phyloP scores from a whole-genome alignment of 1,140 invertebrate species.

The Ostrea denselamellosa region DNA sequence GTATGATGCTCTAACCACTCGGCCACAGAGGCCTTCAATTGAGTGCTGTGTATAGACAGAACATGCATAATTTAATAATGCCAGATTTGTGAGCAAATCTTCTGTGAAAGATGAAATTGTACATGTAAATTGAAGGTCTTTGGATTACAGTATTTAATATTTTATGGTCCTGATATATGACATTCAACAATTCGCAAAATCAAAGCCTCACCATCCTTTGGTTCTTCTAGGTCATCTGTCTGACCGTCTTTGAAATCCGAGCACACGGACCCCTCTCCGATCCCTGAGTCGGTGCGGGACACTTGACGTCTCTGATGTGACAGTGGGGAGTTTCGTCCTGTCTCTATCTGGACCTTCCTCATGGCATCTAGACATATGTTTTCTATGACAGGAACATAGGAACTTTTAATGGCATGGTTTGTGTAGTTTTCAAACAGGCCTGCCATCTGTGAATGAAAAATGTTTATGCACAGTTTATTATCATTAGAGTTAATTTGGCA shows the following conservation, averaged over 20 bases:
- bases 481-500: no score
- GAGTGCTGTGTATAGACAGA: no score
- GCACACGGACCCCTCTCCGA: slow-evolving; percentile 50
- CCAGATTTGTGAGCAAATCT: no score
- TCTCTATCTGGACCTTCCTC: slow-evolving; percentile 51
- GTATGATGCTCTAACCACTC: no score
- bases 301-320: not conserved
- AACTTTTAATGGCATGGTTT: slow-evolving; percentile 70
- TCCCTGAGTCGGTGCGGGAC: slow-evolving; percentile 39
- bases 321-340: not conserved
- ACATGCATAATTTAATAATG: no score
- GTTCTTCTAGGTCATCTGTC: slow-evolving; percentile 32
- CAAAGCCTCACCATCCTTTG: not conserved
- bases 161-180: slow-evolving; percentile 2
- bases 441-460: slow-evolving; percentile 53
- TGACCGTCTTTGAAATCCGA: slow-evolving; percentile 46
- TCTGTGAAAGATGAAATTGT: no score
- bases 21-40: no score
- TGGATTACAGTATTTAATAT: no score
- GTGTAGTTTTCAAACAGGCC: slow-evolving; percentile 73
- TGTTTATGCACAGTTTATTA: not conserved
- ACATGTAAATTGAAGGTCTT: no score
- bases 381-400: slow-evolving; percentile 71
- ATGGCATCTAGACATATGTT: slow-evolving; percentile 67
- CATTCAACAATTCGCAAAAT: not conserved